Conservation (phyloP, 2,888 invertebrate species). For the Drosophila pseudotakahashii region DNA sequence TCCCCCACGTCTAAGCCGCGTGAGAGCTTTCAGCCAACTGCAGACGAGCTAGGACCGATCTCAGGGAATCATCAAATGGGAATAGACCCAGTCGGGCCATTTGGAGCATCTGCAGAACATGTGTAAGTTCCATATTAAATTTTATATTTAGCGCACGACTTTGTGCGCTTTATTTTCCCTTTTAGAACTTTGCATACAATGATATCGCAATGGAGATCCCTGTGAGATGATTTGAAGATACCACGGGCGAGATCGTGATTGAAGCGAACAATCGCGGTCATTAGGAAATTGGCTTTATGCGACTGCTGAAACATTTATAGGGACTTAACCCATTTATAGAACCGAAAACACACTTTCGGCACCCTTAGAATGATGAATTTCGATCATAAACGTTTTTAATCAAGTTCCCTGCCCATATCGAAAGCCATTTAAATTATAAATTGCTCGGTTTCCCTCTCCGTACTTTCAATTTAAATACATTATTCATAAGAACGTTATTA, state of each 20-base stretch:
- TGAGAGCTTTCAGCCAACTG: conserved; percentile 64
- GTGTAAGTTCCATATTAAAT: conserved; percentile 69
- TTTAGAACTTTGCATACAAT: conserved; percentile 66
- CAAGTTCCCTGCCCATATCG: conserved; percentile 2
- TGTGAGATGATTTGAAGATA: conserved; percentile 52
- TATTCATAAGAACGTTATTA: conserved; percentile 27
- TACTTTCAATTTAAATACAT: conserved; percentile 22
- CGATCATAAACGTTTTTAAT: conserved; percentile 7
- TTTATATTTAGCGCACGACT: conserved; percentile 76
- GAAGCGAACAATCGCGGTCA: conserved; percentile 32
- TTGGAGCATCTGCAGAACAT: conserved; percentile 37
- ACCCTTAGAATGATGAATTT: conserved; percentile 12
- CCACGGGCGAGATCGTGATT: conserved; percentile 60
- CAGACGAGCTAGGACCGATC: conserved; percentile 31
- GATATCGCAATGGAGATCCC: conserved; percentile 33
- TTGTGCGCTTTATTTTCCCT: conserved; percentile 32
- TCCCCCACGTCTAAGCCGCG: conserved; percentile 21
- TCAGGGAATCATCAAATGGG: conserved; percentile 23
- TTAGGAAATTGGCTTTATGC: conserved; percentile 18
- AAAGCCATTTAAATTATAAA: conserved; percentile 13
- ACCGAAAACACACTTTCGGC: background rate
- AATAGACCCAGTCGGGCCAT: conserved; percentile 15
- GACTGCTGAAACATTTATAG: background rate
- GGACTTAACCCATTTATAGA: background rate
- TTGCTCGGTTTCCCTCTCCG: conserved; percentile 3